Conservation (phyloP, 2,888 invertebrate species). For the Endomychus coccineus region DNA sequence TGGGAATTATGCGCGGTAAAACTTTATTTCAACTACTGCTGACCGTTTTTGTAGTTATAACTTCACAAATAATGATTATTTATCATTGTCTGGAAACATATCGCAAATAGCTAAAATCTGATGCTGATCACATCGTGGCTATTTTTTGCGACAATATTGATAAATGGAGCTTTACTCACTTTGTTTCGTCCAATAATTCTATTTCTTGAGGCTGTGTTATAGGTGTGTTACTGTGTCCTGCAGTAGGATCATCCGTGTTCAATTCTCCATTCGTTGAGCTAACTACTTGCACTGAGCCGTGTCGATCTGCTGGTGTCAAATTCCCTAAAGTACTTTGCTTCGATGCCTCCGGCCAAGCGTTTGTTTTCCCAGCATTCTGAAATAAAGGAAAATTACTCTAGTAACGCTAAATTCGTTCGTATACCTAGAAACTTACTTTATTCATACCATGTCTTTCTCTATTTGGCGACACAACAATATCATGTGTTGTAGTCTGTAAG, state of each 20-base stretch:
- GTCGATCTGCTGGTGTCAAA: slow-evolving; percentile 89
- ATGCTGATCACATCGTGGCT: too few relatives aligned
- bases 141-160: slow-evolving; percentile 19
- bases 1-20: too few relatives aligned
- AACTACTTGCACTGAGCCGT: slow-evolving; percentile 97
- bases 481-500: slow-evolving; percentile 84
- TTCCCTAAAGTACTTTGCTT: slow-evolving; percentile 76
- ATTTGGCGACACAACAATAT: slow-evolving; percentile 84
- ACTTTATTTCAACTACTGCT: too few relatives aligned
- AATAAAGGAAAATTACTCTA: background rate
- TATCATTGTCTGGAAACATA: too few relatives aligned
- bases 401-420: background rate
- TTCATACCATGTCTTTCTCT: slow-evolving; percentile 81
- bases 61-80: too few relatives aligned
- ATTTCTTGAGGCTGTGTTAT: slow-evolving; percentile 89
- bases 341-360: slow-evolving; percentile 79
- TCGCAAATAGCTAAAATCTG: too few relatives aligned
- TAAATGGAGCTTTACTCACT: slow-evolving; percentile 66
- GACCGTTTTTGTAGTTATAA: too few relatives aligned
- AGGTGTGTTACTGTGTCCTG: slow-evolving; percentile 95
- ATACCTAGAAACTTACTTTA: slow-evolving; percentile 31
- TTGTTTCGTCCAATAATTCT: slow-evolving; percentile 95
- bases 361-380: slow-evolving; percentile 57
- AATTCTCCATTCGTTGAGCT: slow-evolving; percentile 96
- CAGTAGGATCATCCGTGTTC: slow-evolving; percentile 91